These are phyloP conservation scores for Chymomyza procnemis DNA, from an alignment of 2,888 invertebrate genomes.

Conservation along the genomic window DNA sequence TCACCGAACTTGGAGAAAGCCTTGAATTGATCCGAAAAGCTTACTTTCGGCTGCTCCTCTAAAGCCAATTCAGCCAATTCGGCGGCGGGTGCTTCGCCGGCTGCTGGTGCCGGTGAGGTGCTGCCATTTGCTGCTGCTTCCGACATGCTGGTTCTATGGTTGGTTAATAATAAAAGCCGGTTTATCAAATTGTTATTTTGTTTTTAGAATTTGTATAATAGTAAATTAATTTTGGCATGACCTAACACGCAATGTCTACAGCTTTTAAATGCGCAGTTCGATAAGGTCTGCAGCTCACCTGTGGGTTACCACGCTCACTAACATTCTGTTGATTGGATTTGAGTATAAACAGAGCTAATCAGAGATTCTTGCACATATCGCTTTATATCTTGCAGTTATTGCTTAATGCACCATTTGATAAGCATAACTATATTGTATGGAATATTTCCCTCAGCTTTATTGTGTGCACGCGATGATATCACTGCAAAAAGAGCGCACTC, in stretches of 20 bases:
- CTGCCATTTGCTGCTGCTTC: conserved; percentile 65
- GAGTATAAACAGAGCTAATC: conserved; percentile 7
- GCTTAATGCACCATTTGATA: not conserved
- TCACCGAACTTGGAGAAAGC: conserved; percentile 93
- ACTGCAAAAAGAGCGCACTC: conserved; percentile 4
- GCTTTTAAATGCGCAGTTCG: conserved; percentile 17
- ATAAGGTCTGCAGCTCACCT: conserved; percentile 53
- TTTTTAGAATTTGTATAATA: not conserved
- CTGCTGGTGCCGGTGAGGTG: conserved; percentile 39
- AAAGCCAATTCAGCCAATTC: conserved; percentile 77
- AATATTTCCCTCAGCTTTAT: not conserved
- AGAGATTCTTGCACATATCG: not conserved
- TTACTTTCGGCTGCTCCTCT: conserved; percentile 74
- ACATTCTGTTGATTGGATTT: conserved; percentile 43
- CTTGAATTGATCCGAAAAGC: conserved; percentile 85
- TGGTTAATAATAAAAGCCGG: not conserved
- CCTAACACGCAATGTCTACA: conserved; percentile 20
- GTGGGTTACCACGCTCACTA: conserved; percentile 59
- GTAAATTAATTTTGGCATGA: not conserved
- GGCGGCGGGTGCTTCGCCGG: conserved; percentile 69
- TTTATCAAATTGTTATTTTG: not conserved
- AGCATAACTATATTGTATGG: not conserved
- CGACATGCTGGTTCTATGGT: conserved; percentile 58
- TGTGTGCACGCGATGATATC: conserved; percentile 21
- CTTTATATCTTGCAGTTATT: not conserved